Evolutionary conservation across 2,888 invertebrate genomes (phyloP), one percentile per base, ranked within the genome.

Genomic region (Pocota personata): DNA sequence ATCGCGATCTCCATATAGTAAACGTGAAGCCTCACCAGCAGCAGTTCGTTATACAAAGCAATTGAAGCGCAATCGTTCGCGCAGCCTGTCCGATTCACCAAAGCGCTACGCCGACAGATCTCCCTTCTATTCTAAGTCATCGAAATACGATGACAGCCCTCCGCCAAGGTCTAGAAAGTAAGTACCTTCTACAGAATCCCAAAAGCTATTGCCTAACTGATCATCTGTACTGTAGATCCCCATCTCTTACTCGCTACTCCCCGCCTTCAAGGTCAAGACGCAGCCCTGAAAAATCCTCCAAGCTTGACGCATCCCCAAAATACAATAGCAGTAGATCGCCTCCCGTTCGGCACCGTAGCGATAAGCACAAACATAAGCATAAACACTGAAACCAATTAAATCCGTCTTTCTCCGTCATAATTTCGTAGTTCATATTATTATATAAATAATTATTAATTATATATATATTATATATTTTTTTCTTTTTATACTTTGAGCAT

Each of bases 301-400:
- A 84, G 43, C 90, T 66, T 90, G 91, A 91, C 72, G 90, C 91
- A 10, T 91, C 93, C 2, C 91, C 93, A n/a, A 88, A 89, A 55
- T 90, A 87, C 76, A 90, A 88, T 73, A 91, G 91, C 87, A 90
- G 89, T 35, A 89, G 89, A 67, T 88, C 90, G 3, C 88, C 91
- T 4, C 87, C 83, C 57, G 75, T 75, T 43, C 89, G 88, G 77
- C 91, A 89, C 88, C 91, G 90, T 5, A 89, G 90, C 27, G 93
- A 93, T 64, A 93, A 93, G 87, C 93, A 93, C 87, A 94, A 93
- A 89, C 93, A 93, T 88, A 93, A 93, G 89, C 93, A 93, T 89
- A 93, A 93, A 88, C 92, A 93, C 89, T 93, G 19, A 78, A 37
- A 24, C 7, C n/a, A 3, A 27, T 37, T 57, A 30, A 14, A 21